Evolutionary conservation across 2,888 invertebrate genomes (phyloP), one percentile per base, ranked within the genome.

Genomic region (Yponomeuta malinellus): DNA sequence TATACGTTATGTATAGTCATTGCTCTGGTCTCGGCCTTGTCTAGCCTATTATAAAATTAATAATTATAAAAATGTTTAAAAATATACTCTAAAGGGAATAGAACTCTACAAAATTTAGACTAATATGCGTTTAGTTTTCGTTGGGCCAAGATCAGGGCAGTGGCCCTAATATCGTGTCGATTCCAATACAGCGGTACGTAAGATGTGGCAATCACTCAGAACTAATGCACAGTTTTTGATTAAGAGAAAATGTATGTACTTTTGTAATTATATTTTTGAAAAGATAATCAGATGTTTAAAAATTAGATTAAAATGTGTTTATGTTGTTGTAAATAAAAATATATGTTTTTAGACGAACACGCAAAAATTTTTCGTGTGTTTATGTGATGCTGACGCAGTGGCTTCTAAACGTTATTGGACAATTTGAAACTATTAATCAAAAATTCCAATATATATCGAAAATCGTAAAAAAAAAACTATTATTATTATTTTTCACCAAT

Each of bases 291-390:
- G 29, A 66, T 66, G 31, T 33, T 66, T 68, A 68, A 68, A 68
- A 48, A 10, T 52, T 48, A 68, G 68, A 15, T 65, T 31, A 52
- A 68, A 48, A 23, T 68, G 48, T 65, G 65, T 65, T 65, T 48
- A 29, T 29, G 68, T 68, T 68, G 23, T n/a, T 23, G 23, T n/a
- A 29, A 68, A 23, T 48, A 52, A 66, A 23, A 33, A 70, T 65
- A 65, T 48, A 66, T 71, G 52, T 63, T 67, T 71, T 68, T 65
- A 65, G 52, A 59, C 52, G 5, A 59, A 59, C 52, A 59, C 52
- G 52, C 52, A 59, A 15, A 15, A 2, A 59, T 52, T 6, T 15
- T 15, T 59, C 15, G 52, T 59, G 52, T 59, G 52, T 59, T 59
- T 1, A 59, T 59, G 6, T 59, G 52, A 59, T 59, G 43, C 52